These are phyloP conservation scores for Pollachius pollachius DNA, from an alignment of 2,113 vertebrate genomes.

Conservation along the genomic window DNA sequence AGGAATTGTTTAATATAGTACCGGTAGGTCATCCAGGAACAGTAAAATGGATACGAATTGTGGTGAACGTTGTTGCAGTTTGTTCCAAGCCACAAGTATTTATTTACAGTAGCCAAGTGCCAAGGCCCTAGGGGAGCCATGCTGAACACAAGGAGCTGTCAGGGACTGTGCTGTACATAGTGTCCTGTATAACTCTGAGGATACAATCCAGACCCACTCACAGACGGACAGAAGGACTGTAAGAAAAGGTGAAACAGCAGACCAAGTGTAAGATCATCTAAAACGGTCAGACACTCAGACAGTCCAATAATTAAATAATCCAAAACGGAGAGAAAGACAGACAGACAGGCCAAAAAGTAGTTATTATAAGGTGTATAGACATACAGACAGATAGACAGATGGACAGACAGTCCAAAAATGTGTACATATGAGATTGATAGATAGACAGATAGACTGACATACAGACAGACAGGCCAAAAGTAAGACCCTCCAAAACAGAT, in stretches of 20 bases:
- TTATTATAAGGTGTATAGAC: background rate
- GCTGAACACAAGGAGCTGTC: too few relatives aligned
- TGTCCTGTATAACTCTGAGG: too few relatives aligned
- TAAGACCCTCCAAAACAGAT: background rate
- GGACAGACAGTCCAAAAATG: background rate
- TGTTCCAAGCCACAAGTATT: background rate
- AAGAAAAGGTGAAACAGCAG: background rate
- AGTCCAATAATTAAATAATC: too few relatives aligned
- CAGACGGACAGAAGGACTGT: background rate
- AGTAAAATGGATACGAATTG: too few relatives aligned
- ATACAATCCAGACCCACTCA: too few relatives aligned
- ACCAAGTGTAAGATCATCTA: background rate
- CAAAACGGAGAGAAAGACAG: background rate
- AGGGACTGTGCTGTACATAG: too few relatives aligned
- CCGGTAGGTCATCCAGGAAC: background rate
- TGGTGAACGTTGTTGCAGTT: background rate
- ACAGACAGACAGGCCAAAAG: background rate
- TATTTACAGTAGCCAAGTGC: background rate
- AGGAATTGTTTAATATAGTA: too few relatives aligned
- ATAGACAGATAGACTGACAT: background rate
- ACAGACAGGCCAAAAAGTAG: background rate
- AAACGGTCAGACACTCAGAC: background rate
- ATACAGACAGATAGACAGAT: background rate
- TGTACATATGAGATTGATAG: background rate
- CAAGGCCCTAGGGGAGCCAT: too few relatives aligned